Evolutionary conservation across 2,888 invertebrate genomes (phyloP).

Genomic region (Drosophila kanekoi): DNA sequence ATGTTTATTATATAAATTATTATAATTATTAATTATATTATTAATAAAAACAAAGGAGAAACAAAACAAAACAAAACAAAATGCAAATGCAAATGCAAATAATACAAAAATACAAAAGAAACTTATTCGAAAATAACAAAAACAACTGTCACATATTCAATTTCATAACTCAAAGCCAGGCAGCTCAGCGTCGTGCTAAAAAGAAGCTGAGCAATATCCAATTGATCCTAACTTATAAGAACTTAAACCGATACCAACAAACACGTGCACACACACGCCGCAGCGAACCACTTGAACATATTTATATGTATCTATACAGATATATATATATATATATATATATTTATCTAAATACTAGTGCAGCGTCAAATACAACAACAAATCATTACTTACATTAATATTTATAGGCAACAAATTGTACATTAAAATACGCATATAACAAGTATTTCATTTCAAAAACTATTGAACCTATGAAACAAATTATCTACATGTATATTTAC

Average conservation of each 20-base stretch:
- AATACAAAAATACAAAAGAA: constrained; percentile 48
- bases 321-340: constrained; percentile 40
- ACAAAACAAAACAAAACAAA: constrained; percentile 38
- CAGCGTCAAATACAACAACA: constrained; percentile 66
- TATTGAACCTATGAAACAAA: constrained; percentile 47
- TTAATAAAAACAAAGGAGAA: constrained; percentile 69
- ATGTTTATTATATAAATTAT: constrained; percentile 84
- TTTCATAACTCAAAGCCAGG: constrained; percentile 40
- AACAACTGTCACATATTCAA: constrained; percentile 49
- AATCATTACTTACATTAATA: constrained; percentile 56
- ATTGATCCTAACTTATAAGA: constrained; percentile 63
- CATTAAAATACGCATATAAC: constrained; percentile 59
- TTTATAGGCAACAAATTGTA: constrained; percentile 76
- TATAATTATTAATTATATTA: constrained; percentile 83
- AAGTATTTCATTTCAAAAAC: constrained; percentile 56
- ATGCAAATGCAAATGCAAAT: constrained; percentile 55
- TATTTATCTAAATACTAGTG: constrained; percentile 56
- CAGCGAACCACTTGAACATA: constrained; percentile 46
- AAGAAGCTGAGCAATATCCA: constrained; percentile 36
- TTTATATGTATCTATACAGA: constrained; percentile 53
- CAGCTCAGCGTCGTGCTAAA: constrained; percentile 44
- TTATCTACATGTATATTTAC: constrained; percentile 33
- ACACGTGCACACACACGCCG: constrained; percentile 25
- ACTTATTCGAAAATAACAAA: constrained; percentile 48
- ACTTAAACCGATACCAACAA: constrained; percentile 24